Evolutionary conservation across 2,888 invertebrate species (phyloP).

Genomic region (Thyatira batis): DNA sequence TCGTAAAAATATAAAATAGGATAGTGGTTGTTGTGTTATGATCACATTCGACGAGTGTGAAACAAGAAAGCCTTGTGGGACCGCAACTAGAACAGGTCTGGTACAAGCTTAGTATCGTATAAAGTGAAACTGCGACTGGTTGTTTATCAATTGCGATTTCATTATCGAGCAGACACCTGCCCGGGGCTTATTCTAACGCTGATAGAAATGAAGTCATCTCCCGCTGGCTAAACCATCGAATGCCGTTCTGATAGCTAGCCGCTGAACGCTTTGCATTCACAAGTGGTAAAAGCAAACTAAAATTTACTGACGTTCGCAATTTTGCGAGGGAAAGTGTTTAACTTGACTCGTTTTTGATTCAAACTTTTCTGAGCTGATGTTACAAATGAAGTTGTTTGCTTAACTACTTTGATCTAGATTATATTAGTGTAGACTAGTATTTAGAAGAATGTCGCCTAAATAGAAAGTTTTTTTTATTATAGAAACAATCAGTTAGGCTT

Average conservation of each 20-base stretch:
- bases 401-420: too few species aligned
- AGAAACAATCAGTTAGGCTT: too few species aligned
- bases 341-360: not conserved
- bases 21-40: constrained; percentile 34
- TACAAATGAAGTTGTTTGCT: too few species aligned
- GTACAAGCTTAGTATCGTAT: constrained; percentile 52
- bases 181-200: constrained; percentile 9
- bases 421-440: too few species aligned
- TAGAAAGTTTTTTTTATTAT: too few species aligned
- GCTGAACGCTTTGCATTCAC: not conserved
- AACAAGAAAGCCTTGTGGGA: constrained; percentile 71
- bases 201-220: constrained; percentile 15
- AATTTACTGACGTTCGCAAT: not conserved
- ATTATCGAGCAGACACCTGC: constrained; percentile 65
- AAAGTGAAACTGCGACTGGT: constrained; percentile 69
- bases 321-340: not conserved
- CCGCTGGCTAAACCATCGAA: constrained; percentile 9
- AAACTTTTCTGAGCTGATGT: too few species aligned
- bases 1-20: constrained; percentile 40
- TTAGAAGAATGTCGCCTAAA: too few species aligned
- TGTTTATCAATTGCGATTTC: constrained; percentile 75
- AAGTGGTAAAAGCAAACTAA: not conserved
- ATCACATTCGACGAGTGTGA: constrained; percentile 38
- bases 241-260: constrained; percentile 8
- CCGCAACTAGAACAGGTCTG: constrained; percentile 64